Base-by-base conservation (phyloP, 2,113 vertebrate species). In the Pterophyllum scalare region DNA sequence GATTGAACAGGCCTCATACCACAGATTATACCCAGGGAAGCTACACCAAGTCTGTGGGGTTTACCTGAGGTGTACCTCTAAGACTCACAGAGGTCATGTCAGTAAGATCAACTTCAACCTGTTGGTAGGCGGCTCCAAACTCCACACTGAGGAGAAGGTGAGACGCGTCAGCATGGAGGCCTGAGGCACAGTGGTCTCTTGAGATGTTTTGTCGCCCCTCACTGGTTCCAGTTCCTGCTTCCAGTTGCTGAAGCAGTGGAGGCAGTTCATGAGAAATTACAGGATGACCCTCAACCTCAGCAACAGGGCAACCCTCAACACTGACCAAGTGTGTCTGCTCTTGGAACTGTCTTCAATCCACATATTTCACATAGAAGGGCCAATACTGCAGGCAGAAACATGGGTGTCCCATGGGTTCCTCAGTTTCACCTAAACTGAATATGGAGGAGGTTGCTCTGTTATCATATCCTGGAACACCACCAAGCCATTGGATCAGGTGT, bases 321-420 rank as follows among this genome's bases (percentile, higher is more conserved):
- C 11, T 5, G 11, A 58, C 22, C 57, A 24, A 58, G 1, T 65
- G n/a, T 9, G 20, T 64, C 35, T 64, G 35, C 4, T 40, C 33
- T 64, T 10, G 1, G 0, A 40, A 5, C 20, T 40, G 33, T 40
- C 38, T 64, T n/a, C 61, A 5, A 20, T 14, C 20, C 35, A 64
- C 20, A 40, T 40, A 6, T 65, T 65, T 65, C 4, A 43, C 62
- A 13, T 65, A 17, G 24, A 33, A 7, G 31, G 35, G 9, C 35
- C 35, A 38, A 3, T 38, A 8, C 35, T 38, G 9, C 35, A 38
- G 35, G 35, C 35, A 38, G 35, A 38, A 9, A 9, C 22, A 0
- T 33, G 31, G 6, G 31, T 33, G 31, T 33, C 31, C 31, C 31
- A 33, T 6, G 31, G 31, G 6, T 33, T 33, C 31, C 31, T 33